Evolutionary conservation across 92 coral and sea anemone genomes (phyloP).

Genomic region (Anthopleura xanthogrammica): DNA sequence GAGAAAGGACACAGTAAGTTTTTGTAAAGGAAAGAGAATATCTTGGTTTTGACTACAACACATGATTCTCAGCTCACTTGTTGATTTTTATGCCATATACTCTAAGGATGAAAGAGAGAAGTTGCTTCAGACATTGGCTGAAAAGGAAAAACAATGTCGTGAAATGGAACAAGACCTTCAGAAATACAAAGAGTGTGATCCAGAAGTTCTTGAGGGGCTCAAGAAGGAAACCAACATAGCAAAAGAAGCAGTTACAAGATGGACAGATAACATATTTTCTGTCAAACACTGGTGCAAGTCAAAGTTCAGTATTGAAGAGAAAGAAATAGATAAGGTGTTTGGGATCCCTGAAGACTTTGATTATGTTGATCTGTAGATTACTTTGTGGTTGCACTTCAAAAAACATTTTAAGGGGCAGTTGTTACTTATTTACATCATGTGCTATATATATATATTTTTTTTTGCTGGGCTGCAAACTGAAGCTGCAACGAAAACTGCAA

Average conservation of each 20-base stretch:
- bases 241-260: slow-evolving; percentile 86
- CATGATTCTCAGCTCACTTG: too few relatives aligned
- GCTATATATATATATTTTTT: too few relatives aligned
- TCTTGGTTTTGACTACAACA: not conserved
- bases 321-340: slow-evolving; percentile 89
- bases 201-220: slow-evolving; percentile 82
- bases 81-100: not conserved
- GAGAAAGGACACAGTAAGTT: slow-evolving; percentile 76
- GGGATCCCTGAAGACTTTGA: slow-evolving; percentile 99
- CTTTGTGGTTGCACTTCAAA: not conserved
- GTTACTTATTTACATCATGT: too few relatives aligned
- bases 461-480: too few relatives aligned
- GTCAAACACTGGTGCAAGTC: slow-evolving; percentile 93
- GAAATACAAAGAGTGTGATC: slow-evolving; percentile 84
- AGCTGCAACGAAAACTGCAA: too few relatives aligned
- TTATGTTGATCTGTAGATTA: slow-evolving; percentile 60
- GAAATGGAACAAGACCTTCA: slow-evolving; percentile 69
- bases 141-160: slow-evolving; percentile 62
- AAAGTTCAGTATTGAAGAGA: slow-evolving; percentile 87
- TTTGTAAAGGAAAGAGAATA: not conserved
- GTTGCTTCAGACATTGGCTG: slow-evolving; percentile 68
- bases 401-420: too few relatives aligned
- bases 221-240: slow-evolving; percentile 76
- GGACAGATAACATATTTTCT: slow-evolving; percentile 95
- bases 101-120: slow-evolving; percentile 65